Conservation (phyloP, 2,888 invertebrate species). For the Drosophila nr. perissopoda region DNA sequence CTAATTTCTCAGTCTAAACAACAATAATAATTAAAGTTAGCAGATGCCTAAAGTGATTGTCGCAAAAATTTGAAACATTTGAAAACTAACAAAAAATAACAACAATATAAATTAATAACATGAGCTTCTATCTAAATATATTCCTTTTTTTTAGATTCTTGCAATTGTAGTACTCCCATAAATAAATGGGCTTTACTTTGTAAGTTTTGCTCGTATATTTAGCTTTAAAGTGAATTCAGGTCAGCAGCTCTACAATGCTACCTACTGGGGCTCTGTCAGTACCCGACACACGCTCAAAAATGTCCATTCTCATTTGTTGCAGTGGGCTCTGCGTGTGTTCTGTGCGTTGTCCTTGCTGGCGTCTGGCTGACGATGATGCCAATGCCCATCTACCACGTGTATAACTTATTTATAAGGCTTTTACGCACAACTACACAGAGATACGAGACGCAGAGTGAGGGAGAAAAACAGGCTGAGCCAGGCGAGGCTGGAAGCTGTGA, state of each 20-base stretch:
- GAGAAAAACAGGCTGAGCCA: slow-evolving; percentile 5
- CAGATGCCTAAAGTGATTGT: background rate
- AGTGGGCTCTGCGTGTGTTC: slow-evolving; percentile 6
- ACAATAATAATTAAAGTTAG: background rate
- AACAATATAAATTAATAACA: background rate
- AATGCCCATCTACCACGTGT: slow-evolving; percentile 55
- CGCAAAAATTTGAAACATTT: background rate
- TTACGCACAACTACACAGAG: slow-evolving; percentile 75
- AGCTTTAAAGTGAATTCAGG: slow-evolving; percentile 20
- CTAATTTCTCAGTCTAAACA: background rate
- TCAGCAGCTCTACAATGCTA: slow-evolving; percentile 15
- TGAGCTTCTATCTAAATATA: background rate
- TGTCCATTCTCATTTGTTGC: slow-evolving; percentile 15
- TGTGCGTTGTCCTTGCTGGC: slow-evolving; percentile 40
- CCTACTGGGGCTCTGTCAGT: background rate
- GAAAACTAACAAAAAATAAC: background rate
- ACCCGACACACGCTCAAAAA: background rate
- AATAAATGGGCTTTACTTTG: slow-evolving; percentile 11
- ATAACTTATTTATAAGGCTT: slow-evolving; percentile 80
- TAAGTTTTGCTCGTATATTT: slow-evolving; percentile 12
- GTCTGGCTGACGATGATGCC: slow-evolving; percentile 50
- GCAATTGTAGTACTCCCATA: slow-evolving; percentile 5
- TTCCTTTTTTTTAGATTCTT: background rate
- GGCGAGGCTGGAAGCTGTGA: slow-evolving; percentile 13
- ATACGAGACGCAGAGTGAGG: slow-evolving; percentile 23